A percentile compares a stretch with the other conserved stretches of the same genome.
phyloP scores from a whole-genome alignment of 2,113 vertebrate genomes.

The Muntiacus muntjak region DNA sequence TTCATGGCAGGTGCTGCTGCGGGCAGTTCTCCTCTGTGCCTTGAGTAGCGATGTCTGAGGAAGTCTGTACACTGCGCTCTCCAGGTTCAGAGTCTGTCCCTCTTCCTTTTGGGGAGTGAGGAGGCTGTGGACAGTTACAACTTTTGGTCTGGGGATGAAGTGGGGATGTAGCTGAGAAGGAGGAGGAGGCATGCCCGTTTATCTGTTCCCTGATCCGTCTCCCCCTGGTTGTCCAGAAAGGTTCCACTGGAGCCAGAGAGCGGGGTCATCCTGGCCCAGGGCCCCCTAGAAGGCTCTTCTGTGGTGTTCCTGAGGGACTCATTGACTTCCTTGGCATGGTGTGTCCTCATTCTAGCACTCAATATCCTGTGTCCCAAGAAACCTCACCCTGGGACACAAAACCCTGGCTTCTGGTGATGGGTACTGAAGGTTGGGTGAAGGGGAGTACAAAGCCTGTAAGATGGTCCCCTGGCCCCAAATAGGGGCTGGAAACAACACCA shows the following conservation, averaged over 20 bases:
- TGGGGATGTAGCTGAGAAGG: neutral
- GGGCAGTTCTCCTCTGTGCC: neutral
- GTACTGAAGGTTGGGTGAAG: neutral
- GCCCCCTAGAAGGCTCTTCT: neutral
- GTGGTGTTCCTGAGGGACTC: neutral
- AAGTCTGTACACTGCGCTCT: neutral
- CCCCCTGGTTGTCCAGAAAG: neutral
- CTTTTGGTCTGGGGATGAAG: neutral
- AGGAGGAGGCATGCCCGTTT: neutral
- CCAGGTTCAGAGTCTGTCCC: neutral
- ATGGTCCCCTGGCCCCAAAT: neutral
- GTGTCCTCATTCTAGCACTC: neutral
- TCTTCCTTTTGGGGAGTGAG: neutral
- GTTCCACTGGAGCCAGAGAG: neutral
- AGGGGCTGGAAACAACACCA: neutral
- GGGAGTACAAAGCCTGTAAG: neutral
- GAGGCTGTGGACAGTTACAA: neutral
- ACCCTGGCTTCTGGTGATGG: neutral
- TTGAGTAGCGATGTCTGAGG: neutral
- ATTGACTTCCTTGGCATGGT: neutral
- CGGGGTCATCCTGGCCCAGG: neutral
- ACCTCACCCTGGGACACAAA: neutral
- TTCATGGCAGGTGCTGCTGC: too few species aligned
- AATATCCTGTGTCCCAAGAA: neutral
- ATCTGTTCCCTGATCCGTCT: neutral